These are phyloP conservation scores for Halcyon chelicuti DNA, from an alignment of 2,797 vertebrate genomes.

Conservation along the genomic window DNA sequence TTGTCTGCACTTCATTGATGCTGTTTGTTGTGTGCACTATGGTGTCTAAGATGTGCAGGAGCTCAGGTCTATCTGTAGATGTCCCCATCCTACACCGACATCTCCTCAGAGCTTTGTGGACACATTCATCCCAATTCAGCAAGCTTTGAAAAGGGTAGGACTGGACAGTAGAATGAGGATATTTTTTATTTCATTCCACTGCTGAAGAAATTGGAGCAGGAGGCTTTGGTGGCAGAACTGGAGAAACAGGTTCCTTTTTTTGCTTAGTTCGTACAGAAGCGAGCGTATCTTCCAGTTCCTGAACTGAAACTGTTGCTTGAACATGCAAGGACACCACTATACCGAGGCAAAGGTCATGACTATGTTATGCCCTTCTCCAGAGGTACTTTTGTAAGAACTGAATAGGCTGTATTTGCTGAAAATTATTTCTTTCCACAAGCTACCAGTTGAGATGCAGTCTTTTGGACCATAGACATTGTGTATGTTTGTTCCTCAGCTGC, in stretches of 20 bases:
- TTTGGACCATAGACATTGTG: neutral
- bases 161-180: neutral
- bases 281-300: neutral
- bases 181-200: neutral
- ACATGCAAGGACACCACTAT: neutral
- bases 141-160: neutral
- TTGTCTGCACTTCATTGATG: neutral
- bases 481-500: neutral
- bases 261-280: neutral
- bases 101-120: neutral
- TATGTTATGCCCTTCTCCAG: neutral
- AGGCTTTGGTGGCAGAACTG: neutral
- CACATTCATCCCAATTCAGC: neutral
- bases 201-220: neutral
- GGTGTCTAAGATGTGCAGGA: neutral
- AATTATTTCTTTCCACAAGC: neutral
- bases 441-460: neutral
- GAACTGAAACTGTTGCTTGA: neutral
- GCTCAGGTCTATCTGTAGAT: neutral
- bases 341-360: neutral
- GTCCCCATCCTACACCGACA: neutral
- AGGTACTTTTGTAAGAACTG: neutral
- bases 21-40: neutral
- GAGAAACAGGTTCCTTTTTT: neutral
- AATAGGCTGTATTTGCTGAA: neutral